Conservation (phyloP, 2,113 vertebrate species). For the Pseudopodoces humilis region DNA sequence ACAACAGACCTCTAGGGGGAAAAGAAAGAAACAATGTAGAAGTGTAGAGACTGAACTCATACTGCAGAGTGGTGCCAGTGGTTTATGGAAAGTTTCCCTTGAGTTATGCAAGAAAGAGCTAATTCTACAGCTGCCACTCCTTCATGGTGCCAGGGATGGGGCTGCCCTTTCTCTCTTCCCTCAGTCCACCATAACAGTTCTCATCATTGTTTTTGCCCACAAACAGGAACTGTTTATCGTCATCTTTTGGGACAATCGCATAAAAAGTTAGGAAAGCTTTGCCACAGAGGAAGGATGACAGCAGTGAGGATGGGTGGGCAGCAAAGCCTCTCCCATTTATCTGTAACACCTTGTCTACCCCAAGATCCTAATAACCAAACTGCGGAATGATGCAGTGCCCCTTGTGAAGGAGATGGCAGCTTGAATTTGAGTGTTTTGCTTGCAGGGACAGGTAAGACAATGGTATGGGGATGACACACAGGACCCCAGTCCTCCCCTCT, state of each 20-base stretch:
- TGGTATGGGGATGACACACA: neutral
- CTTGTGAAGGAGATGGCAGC: neutral
- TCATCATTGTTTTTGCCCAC: neutral
- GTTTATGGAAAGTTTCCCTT: neutral
- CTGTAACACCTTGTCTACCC: accelerated
- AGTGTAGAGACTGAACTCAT: neutral
- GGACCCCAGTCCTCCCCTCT: neutral
- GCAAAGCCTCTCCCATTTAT: neutral
- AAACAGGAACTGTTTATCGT: neutral
- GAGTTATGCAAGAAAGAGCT: neutral
- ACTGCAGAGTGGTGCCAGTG: neutral
- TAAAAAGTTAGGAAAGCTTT: neutral
- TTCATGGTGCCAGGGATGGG: neutral
- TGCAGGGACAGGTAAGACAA: neutral
- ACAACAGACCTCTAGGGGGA: neutral
- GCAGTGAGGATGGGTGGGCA: neutral
- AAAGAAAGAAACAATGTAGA: neutral
- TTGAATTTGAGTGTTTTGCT: neutral
- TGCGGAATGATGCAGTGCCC: accelerated
- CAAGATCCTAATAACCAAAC: neutral
- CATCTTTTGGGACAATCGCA: neutral
- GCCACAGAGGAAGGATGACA: neutral
- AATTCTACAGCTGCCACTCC: neutral
- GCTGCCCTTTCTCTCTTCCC: neutral
- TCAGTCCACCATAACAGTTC: neutral